Conservation (phyloP, 2,888 invertebrate genomes). For the Cerastoderma edule region DNA sequence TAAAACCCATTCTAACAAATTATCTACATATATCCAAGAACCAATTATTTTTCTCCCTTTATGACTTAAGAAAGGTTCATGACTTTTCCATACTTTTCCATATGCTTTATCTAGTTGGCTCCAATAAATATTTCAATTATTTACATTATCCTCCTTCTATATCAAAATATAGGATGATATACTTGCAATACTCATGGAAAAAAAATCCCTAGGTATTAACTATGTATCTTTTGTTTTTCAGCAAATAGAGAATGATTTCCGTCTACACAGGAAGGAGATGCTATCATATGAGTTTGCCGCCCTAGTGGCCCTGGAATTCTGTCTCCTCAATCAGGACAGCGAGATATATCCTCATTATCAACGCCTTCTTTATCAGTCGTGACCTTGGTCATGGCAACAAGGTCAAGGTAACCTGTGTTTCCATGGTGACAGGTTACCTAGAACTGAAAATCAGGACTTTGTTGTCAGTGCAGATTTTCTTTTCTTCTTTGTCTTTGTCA, state of each 20-base stretch:
- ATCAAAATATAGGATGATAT: too few species aligned
- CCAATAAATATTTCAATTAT: too few species aligned
- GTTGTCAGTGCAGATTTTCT: background rate
- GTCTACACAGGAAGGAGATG: slow-evolving; percentile 95
- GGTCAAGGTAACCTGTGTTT: background rate
- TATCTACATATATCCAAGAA: too few species aligned
- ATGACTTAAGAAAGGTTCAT: too few species aligned
- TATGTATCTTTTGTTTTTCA: slow-evolving; percentile 85
- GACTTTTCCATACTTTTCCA: too few species aligned
- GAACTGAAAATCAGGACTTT: background rate
- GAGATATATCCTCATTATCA: slow-evolving; percentile 98
- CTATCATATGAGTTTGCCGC: slow-evolving; percentile 97
- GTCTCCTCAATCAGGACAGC: slow-evolving; percentile 94
- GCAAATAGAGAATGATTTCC: slow-evolving; percentile 95
- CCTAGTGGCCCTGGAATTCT: slow-evolving; percentile 96
- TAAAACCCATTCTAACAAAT: too few species aligned
- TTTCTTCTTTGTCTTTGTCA: background rate
- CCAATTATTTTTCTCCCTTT: too few species aligned
- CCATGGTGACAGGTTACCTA: background rate
- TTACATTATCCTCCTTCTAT: too few species aligned
- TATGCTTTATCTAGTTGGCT: too few species aligned
- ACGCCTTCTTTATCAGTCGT: slow-evolving; percentile 95
- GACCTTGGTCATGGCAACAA: slow-evolving; percentile 83
- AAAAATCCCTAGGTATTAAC: too few species aligned
- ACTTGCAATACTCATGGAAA: too few species aligned